Conservation (phyloP, 2,888 invertebrate species). For the Ochropleura plecta region DNA sequence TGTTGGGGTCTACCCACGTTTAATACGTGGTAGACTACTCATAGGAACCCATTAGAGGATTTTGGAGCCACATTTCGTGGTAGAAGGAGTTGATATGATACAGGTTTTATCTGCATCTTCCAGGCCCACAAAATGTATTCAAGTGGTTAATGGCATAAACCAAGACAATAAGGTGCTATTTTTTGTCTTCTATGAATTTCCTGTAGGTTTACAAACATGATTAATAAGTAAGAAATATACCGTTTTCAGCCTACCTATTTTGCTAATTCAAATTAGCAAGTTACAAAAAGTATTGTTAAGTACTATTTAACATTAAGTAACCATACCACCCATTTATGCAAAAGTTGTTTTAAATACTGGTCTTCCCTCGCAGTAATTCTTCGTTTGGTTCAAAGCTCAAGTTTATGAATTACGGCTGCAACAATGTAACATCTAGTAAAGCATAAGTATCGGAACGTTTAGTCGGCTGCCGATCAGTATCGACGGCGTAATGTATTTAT, state of each 20-base stretch:
- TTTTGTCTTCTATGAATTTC: neutral
- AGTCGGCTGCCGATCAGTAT: conserved; percentile 51
- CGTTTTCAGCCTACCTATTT: neutral
- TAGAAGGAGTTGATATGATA: neutral
- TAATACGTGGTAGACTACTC: neutral
- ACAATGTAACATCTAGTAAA: conserved; percentile 37
- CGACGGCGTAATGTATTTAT: conserved; percentile 57
- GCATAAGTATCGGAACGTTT: conserved; percentile 24
- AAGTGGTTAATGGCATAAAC: neutral
- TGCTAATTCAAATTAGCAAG: neutral
- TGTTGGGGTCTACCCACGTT: neutral
- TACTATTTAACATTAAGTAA: neutral
- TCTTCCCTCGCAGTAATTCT: neutral
- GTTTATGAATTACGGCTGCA: conserved; percentile 39
- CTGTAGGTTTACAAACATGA: neutral
- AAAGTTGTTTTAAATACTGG: too few species aligned
- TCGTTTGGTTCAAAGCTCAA: neutral
- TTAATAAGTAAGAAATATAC: neutral
- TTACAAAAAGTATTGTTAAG: neutral
- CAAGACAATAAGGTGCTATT: neutral
- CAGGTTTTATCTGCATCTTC: neutral
- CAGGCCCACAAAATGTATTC: neutral
- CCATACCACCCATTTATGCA: neutral
- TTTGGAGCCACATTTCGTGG: neutral
- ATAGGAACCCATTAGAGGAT: neutral